A percentile compares a stretch with the other conserved stretches of the same genome.
Conservation (phyloP, 2,113 vertebrate species). For the Chlorocebus sabaeus region DNA sequence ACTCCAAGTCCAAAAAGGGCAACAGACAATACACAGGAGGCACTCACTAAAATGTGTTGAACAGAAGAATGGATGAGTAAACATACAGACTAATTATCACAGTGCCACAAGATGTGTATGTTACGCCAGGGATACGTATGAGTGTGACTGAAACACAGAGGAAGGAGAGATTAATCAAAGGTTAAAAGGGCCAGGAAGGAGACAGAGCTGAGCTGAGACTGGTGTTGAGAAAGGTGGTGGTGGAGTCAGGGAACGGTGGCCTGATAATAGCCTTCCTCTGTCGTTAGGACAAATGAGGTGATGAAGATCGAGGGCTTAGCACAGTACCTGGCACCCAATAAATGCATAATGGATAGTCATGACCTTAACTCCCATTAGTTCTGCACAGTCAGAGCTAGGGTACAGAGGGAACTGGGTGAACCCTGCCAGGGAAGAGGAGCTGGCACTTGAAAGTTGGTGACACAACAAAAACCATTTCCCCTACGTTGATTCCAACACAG, state of each 20-base stretch:
- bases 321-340: neutral
- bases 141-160: neutral
- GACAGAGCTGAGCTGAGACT: neutral
- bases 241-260: neutral
- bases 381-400: neutral
- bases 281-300: neutral
- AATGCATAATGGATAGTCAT: neutral
- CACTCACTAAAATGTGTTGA: neutral
- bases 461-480: neutral
- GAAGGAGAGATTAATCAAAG: neutral
- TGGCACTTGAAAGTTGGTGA: neutral
- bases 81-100: neutral
- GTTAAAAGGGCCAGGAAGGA: neutral
- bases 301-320: neutral
- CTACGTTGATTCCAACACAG: neutral
- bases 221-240: neutral
- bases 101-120: neutral
- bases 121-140: neutral
- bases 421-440: neutral
- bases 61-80: neutral
- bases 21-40: neutral
- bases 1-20: neutral
- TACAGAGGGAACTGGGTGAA: neutral
- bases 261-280: neutral
- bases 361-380: neutral